A percentile compares a stretch with the other conserved stretches of the same genome.
Conservation (phyloP, 2,797 vertebrate species). For the Lepus oiostolus region DNA sequence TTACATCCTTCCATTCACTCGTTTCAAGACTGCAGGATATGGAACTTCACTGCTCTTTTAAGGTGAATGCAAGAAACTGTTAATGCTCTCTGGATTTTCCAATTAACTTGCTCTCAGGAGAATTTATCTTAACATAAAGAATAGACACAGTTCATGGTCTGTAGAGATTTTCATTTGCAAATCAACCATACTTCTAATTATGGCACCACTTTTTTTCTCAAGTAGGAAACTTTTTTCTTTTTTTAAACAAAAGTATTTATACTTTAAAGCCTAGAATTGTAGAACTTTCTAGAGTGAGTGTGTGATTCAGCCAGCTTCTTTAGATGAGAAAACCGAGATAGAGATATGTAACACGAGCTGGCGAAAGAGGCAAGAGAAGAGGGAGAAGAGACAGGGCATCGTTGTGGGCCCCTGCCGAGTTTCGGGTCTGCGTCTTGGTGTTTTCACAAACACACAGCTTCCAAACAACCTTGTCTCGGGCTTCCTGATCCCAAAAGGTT, state of each 20-base stretch:
- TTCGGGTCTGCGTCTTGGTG: accelerated
- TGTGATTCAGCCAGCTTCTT: neutral
- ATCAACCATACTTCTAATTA: constrained; percentile 6
- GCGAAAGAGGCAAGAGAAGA: neutral
- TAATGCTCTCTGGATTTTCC: constrained; percentile 48
- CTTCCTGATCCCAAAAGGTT: neutral
- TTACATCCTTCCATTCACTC: constrained; percentile 70
- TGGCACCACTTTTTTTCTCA: neutral
- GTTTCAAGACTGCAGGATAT: constrained; percentile 35
- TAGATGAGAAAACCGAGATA: constrained; percentile 33
- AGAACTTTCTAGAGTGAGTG: constrained; percentile 1
- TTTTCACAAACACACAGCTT: neutral
- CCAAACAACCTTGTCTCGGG: neutral
- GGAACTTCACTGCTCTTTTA: constrained; percentile 74
- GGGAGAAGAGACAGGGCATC: neutral
- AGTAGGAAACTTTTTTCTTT: neutral
- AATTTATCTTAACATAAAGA: constrained; percentile 31
- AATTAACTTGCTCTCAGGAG: constrained; percentile 48
- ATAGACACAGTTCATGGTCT: constrained; percentile 45
- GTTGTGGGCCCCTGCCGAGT: neutral
- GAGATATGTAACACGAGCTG: neutral
- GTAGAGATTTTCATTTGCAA: constrained; percentile 9
- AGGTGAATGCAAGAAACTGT: neutral
- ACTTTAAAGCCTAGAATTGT: neutral
- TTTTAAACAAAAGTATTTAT: neutral